Evolutionary conservation across 1,140 invertebrate species (phyloP), one percentile per base, ranked within the genome.

Genomic region (Magallana ariakensis): DNA sequence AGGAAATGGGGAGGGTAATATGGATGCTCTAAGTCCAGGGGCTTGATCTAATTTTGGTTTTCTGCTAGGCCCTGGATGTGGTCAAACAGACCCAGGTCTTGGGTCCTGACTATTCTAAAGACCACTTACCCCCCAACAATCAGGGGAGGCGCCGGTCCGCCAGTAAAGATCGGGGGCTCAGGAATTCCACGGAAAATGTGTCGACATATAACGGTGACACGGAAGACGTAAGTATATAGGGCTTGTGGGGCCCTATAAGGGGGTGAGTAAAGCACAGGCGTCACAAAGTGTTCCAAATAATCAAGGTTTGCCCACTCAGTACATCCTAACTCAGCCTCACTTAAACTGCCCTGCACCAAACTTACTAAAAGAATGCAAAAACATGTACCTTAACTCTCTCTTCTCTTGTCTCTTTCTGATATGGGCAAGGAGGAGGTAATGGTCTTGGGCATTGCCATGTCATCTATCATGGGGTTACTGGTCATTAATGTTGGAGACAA

Each of bases 51-150:
- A 84, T 90, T 93, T 92, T 92, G 91, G 91, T 93, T 92, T 92
- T 91, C 87, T 89, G 87, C 90, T 93, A 97, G 97, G 97, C 97
- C 86, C 95, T 98, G 94, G 97, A 98, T 95, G 96, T 98, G 91
- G 97, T 98, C 88, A 98, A 98, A 95, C 97, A 98, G 95, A 96
- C 97, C 54, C 97, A 97, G 93, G 95, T 97, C 89, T 93, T 97
- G 88, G 92, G 93, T 62, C 90, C 86, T 88, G 92, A 94, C 75
- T 92, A 92, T 90, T 87, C 87, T 87, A 92, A 92, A 87, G 89
- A 92, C 85, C 89, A 91, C 86, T 86, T 88, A 80, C 86, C 88
- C 85, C 84, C 94, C 94, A 91, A 92, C 95, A 85, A 89, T 84
- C 87, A 57, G 80, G 85, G 80, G 60, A 94, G 95, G 87, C 95